phyloP scores from a whole-genome alignment of 2,888 invertebrate species.

The Brassicogethes aeneus region DNA sequence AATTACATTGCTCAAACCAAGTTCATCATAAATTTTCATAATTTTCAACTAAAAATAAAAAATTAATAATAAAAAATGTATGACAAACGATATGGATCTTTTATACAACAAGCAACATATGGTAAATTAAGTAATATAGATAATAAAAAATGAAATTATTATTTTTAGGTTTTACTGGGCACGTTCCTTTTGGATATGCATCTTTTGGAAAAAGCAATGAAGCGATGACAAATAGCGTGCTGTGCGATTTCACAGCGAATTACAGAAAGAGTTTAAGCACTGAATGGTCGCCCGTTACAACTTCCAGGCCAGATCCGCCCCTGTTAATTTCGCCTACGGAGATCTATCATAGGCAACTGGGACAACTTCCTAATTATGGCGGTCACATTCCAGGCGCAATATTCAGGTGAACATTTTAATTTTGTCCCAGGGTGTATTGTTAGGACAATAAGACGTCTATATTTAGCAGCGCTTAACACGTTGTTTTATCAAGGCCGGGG shows the following conservation, averaged over 20 bases:
- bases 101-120: slow-evolving; percentile 33
- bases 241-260: slow-evolving; percentile 67
- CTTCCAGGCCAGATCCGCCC: slow-evolving; percentile 45
- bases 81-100: slow-evolving; percentile 33
- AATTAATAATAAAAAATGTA: too few relatives aligned
- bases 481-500: too few relatives aligned
- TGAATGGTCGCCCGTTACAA: slow-evolving; percentile 65
- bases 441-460: not conserved
- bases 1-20: too few relatives aligned
- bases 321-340: slow-evolving; percentile 45
- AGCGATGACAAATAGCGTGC: slow-evolving; percentile 58
- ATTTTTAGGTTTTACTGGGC: slow-evolving; percentile 53
- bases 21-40: too few relatives aligned
- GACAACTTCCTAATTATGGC: slow-evolving; percentile 67
- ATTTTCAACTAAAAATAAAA: too few relatives aligned
- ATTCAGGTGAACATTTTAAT: slow-evolving; percentile 48
- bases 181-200: slow-evolving; percentile 57
- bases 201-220: slow-evolving; percentile 56
- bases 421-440: too few relatives aligned
- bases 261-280: slow-evolving; percentile 62
- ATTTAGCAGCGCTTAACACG: too few relatives aligned
- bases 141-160: slow-evolving; percentile 6
- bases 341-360: slow-evolving; percentile 65
- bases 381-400: slow-evolving; percentile 69
- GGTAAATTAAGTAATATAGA: not conserved